Evolutionary conservation across 1,140 invertebrate genomes (phyloP).

Genomic region (Reticulitermes speratus): DNA sequence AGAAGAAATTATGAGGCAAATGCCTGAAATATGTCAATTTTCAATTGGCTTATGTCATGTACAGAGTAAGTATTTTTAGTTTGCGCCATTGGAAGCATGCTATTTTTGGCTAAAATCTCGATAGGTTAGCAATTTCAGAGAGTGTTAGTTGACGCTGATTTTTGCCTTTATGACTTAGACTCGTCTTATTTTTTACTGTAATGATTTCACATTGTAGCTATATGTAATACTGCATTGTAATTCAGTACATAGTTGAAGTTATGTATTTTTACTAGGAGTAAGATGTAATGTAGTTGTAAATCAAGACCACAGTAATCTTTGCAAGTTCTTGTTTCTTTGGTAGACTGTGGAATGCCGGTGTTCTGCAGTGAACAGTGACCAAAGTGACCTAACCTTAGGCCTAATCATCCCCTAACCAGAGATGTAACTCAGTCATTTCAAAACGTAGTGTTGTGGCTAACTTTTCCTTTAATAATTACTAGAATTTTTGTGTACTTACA

Average conservation of each 20-base stretch:
- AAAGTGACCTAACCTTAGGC: background rate
- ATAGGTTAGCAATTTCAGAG: conserved; percentile 6
- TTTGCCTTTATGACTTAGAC: background rate
- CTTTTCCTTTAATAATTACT: no score
- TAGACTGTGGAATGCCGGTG: background rate
- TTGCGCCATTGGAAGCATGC: background rate
- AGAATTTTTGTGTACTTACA: no score
- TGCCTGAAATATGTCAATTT: conserved; percentile 90
- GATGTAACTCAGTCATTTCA: conserved; percentile 1
- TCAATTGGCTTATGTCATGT: conserved; percentile 92
- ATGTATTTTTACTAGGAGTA: background rate
- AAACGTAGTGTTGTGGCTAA: no score
- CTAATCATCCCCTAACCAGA: background rate
- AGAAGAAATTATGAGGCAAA: conserved; percentile 89
- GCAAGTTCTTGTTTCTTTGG: background rate
- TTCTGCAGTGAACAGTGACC: background rate
- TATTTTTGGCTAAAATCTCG: conserved; percentile 13
- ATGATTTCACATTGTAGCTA: background rate
- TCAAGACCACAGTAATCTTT: background rate
- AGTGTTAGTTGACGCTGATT: background rate
- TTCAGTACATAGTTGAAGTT: background rate
- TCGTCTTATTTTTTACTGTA: background rate
- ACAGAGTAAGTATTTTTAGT: conserved; percentile 75
- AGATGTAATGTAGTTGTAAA: background rate
- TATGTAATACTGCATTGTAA: background rate